These are phyloP conservation scores for Chondrosia reniformis DNA, from an alignment of 37 sponge, comb jelly and placozoan species.

Conservation along the genomic window DNA sequence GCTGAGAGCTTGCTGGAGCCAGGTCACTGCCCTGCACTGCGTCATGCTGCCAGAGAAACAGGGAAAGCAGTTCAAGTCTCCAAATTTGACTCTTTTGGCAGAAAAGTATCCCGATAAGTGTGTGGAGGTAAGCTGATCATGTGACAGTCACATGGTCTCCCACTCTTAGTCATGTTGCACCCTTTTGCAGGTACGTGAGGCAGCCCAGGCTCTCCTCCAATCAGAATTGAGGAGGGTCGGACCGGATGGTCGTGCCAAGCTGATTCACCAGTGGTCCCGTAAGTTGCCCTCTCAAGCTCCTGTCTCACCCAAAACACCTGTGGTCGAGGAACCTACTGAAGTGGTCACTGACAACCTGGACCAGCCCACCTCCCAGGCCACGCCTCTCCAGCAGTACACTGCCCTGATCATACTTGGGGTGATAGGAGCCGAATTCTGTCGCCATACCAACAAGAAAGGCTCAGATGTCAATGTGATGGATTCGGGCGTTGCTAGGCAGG, in stretches of 20 bases:
- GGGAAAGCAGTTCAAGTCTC: slow-evolving; percentile 72
- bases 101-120: slow-evolving; percentile 66
- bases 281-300: slow-evolving; percentile 54
- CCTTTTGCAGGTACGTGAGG: slow-evolving; percentile 74
- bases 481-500: slow-evolving; percentile 43
- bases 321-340: background rate
- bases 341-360: background rate
- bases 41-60: slow-evolving; percentile 93
- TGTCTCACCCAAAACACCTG: background rate
- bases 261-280: slow-evolving; percentile 59
- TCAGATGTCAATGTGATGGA: slow-evolving; percentile 44
- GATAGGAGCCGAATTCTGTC: slow-evolving; percentile 85
- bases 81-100: slow-evolving; percentile 82
- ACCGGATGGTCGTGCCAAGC: slow-evolving; percentile 36
- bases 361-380: slow-evolving; percentile 34
- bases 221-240: slow-evolving; percentile 78
- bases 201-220: slow-evolving; percentile 84
- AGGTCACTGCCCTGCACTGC: slow-evolving; percentile 88
- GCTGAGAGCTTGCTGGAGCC: slow-evolving; percentile 86
- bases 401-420: slow-evolving; percentile 87
- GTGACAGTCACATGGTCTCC: background rate
- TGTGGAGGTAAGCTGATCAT: slow-evolving; percentile 57
- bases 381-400: slow-evolving; percentile 77
- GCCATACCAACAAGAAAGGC: slow-evolving; percentile 2
- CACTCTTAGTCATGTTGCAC: background rate